Evolutionary conservation across 35 echinoderm and acorn worm species (phyloP).

Genomic region (Diadema setosum): DNA sequence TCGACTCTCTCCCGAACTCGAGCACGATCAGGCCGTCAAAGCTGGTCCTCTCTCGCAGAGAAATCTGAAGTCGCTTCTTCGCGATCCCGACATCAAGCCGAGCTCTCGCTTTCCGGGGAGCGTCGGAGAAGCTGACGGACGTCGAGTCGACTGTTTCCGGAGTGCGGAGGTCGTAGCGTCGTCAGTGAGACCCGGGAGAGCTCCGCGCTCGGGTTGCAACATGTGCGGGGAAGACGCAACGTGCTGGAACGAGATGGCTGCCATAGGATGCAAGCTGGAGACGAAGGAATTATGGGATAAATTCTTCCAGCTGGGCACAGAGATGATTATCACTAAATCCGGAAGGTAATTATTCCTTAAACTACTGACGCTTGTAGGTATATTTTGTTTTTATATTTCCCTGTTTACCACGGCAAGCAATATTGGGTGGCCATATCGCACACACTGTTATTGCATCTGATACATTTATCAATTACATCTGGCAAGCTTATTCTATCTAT

Average conservation of each 20-base stretch:
- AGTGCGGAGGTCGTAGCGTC: too few species aligned
- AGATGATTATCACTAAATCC: constrained; percentile 99
- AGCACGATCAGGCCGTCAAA: neutral
- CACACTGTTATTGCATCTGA: too few species aligned
- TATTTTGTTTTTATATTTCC: too few species aligned
- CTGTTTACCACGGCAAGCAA: too few species aligned
- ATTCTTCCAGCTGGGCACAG: constrained; percentile 95
- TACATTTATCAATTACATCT: too few species aligned
- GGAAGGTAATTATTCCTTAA: constrained; percentile 97
- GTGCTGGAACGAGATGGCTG: constrained; percentile 43
- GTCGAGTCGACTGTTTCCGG: too few species aligned
- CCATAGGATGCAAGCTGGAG: constrained; percentile 71
- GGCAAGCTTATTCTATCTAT: too few species aligned
- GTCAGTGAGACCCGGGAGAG: neutral
- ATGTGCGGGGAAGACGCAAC: neutral
- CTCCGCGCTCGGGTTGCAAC: neutral
- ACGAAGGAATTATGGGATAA: constrained; percentile 93
- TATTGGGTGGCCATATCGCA: too few species aligned
- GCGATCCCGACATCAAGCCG: neutral
- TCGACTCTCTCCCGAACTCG: too few species aligned
- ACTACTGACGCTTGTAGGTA: too few species aligned
- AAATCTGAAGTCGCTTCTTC: neutral
- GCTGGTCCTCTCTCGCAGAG: neutral
- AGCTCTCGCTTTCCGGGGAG: too few species aligned
- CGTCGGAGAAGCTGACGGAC: too few species aligned